Conservation (phyloP, 2,113 vertebrate genomes). For the Lophius piscatorius region DNA sequence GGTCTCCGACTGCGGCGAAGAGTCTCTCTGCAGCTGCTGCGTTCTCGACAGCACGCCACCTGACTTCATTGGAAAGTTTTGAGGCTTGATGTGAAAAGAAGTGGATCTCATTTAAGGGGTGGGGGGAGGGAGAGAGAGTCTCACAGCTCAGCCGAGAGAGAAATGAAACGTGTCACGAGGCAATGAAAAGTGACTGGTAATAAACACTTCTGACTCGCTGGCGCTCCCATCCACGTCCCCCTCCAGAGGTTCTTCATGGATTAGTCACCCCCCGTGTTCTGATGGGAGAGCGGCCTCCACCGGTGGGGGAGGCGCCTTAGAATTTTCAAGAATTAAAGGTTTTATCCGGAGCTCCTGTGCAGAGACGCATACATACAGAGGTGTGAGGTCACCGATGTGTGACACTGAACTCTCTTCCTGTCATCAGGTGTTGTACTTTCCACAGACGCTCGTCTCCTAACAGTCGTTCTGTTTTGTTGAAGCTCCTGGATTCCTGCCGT, state of each 20-base stretch:
- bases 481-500: too few relatives aligned
- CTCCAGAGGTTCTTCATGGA: constrained; percentile 41
- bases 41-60: constrained; percentile 45
- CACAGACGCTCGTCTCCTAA: too few relatives aligned
- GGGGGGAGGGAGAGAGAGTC: constrained; percentile 63
- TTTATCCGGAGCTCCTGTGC: too few relatives aligned
- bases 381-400: too few relatives aligned
- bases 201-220: constrained; percentile 70
- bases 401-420: too few relatives aligned
- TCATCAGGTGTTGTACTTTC: too few relatives aligned
- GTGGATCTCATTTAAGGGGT: constrained; percentile 74
- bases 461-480: too few relatives aligned
- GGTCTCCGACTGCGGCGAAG: constrained; percentile 25
- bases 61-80: constrained; percentile 65
- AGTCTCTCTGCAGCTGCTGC: constrained; percentile 37
- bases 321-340: too few relatives aligned
- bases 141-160: constrained; percentile 70
- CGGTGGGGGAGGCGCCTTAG: too few relatives aligned
- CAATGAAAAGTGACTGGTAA: constrained; percentile 68
- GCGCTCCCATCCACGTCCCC: constrained; percentile 59
- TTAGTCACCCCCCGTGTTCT: constrained; percentile 60
- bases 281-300: too few relatives aligned
- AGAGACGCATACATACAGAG: too few relatives aligned
- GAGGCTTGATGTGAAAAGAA: constrained; percentile 72
- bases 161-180: constrained; percentile 58